Conservation (phyloP, 1,140 invertebrate genomes). For the Brachystomella parvula region DNA sequence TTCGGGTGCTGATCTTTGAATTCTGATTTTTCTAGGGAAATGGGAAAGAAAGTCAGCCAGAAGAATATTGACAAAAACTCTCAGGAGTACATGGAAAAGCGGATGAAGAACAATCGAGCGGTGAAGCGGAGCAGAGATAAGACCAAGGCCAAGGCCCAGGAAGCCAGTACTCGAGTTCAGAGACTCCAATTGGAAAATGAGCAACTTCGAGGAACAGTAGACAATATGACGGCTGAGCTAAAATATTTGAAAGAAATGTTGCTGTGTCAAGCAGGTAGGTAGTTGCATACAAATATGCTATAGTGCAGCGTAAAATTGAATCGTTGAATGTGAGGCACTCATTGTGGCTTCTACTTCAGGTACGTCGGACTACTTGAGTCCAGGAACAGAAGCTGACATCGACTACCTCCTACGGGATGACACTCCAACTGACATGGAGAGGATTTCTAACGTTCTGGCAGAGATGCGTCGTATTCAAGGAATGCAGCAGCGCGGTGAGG, state of each 20-base stretch:
- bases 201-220: conserved; percentile 73
- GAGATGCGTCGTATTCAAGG: conserved; percentile 30
- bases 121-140: conserved; percentile 82
- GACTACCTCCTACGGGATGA: conserved; percentile 33
- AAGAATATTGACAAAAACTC: conserved; percentile 56
- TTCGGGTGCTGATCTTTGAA: conserved; percentile 2
- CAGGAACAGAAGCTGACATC: conserved; percentile 26
- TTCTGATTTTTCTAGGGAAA: conserved; percentile 4
- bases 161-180: conserved; percentile 68
- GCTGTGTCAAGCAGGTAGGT: conserved; percentile 59
- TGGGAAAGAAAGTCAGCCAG: conserved; percentile 32
- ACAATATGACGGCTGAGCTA: conserved; percentile 72
- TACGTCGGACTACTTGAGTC: conserved; percentile 28
- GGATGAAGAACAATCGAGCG: conserved; percentile 78
- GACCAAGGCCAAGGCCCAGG: conserved; percentile 53
- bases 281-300: neutral
- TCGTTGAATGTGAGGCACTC: neutral
- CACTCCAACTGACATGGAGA: conserved; percentile 25
- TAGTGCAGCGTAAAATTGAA: neutral
- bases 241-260: conserved; percentile 81
- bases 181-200: conserved; percentile 73
- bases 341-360: conserved; percentile 3
- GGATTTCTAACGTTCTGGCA: conserved; percentile 25
- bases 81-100: conserved; percentile 67
- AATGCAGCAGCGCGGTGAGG: conserved; percentile 11